phyloP scores from a whole-genome alignment of 2,113 vertebrate species.

The Phasianus colchicus region DNA sequence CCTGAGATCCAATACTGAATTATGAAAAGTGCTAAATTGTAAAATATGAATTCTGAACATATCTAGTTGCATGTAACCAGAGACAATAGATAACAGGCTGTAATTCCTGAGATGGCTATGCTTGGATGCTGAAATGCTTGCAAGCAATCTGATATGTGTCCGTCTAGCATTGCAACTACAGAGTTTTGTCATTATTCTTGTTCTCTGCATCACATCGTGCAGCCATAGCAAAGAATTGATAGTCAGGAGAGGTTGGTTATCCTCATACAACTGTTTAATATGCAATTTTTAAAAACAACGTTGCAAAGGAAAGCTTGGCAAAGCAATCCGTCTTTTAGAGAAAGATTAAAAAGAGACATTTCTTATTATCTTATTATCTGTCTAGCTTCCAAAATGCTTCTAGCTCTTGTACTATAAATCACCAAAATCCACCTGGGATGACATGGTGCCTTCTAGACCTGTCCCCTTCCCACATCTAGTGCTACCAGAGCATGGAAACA shows the following conservation, averaged over 20 bases:
- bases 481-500: not conserved
- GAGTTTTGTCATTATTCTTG: not conserved
- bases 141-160: not conserved
- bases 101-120: not conserved
- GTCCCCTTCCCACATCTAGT: not conserved
- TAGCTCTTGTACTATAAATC: not conserved
- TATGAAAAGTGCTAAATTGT: not conserved
- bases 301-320: not conserved
- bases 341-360: not conserved
- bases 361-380: not conserved
- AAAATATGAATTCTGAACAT: not conserved
- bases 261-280: fast-evolving
- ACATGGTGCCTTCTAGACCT: not conserved
- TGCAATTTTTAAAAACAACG: not conserved
- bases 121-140: not conserved
- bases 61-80: not conserved
- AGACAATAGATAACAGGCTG: not conserved
- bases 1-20: not conserved
- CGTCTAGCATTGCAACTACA: not conserved
- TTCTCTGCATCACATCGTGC: not conserved
- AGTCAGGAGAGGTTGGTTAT: not conserved
- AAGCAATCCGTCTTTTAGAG: not conserved
- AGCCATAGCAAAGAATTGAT: not conserved
- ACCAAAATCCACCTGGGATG: not conserved
- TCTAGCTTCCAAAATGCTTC: not conserved